Conservation (phyloP, 53 echinoderm and acorn worm species). For the Pentamera pediparva region DNA sequence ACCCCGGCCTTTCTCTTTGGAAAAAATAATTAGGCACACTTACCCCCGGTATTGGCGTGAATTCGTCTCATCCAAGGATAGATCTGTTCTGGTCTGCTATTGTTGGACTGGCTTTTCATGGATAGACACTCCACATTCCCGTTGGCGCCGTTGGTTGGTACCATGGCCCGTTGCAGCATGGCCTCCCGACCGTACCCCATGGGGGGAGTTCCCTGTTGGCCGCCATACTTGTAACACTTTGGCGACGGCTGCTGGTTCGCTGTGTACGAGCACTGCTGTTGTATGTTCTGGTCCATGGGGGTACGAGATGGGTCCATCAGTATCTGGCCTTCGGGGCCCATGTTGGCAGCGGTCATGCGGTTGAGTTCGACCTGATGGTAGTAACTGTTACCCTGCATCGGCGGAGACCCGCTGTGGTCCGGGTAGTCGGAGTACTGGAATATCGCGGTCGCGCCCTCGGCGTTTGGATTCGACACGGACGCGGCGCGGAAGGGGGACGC, state of each 20-base stretch:
- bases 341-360: slow-evolving; percentile 15
- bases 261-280: slow-evolving; percentile 31
- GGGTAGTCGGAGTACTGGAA: slow-evolving; percentile 22
- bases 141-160: slow-evolving; percentile 12
- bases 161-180: slow-evolving; percentile 28
- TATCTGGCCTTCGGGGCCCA: slow-evolving; percentile 19
- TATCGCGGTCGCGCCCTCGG: background rate
- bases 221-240: slow-evolving; percentile 23
- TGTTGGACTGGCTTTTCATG: slow-evolving; percentile 53
- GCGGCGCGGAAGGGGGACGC: slow-evolving; percentile 26
- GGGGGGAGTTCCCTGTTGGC: slow-evolving; percentile 14
- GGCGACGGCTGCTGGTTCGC: slow-evolving; percentile 14
- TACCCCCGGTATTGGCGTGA: slow-evolving; percentile 85
- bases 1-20: too few species aligned
- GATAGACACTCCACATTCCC: slow-evolving; percentile 20
- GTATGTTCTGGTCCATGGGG: background rate
- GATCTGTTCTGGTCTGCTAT: slow-evolving; percentile 71
- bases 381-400: slow-evolving; percentile 31
- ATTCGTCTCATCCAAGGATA: slow-evolving; percentile 98
- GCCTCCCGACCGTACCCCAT: slow-evolving; percentile 30
- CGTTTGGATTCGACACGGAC: slow-evolving; percentile 13
- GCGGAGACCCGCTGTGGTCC: slow-evolving; percentile 29
- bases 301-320: slow-evolving; percentile 25
- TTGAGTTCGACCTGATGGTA: slow-evolving; percentile 27
- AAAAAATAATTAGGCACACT: too few species aligned